These are phyloP conservation scores for Mechanitis messenoides DNA, from an alignment of 2,888 invertebrate genomes.

Conservation along the genomic window DNA sequence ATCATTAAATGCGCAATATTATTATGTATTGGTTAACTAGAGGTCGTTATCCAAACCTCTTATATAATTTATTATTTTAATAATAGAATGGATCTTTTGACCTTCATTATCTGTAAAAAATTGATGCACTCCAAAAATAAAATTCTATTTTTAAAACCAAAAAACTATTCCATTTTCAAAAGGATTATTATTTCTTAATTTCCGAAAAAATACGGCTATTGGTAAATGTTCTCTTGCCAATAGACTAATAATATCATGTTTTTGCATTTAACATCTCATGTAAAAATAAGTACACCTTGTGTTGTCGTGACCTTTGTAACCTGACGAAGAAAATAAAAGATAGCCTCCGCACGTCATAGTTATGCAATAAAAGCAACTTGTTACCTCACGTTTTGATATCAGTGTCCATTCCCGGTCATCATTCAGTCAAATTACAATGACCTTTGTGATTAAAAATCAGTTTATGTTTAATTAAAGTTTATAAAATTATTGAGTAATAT, in stretches of 20 bases:
- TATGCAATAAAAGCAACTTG: conserved; percentile 34
- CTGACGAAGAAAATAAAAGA: conserved; percentile 23
- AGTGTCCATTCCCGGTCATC: conserved; percentile 23
- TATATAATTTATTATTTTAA: neutral
- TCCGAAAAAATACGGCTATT: neutral
- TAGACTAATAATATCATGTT: too few relatives aligned
- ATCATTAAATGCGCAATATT: too few relatives aligned
- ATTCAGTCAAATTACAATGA: conserved; percentile 19
- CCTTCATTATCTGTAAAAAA: conserved; percentile 1
- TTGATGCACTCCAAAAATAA: neutral
- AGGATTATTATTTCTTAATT: neutral
- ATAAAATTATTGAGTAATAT: too few relatives aligned
- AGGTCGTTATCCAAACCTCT: neutral
- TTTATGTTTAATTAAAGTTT: too few relatives aligned
- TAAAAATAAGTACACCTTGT: neutral
- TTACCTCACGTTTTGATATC: conserved; percentile 23
- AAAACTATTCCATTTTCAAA: neutral
- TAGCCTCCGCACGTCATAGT: conserved; percentile 31
- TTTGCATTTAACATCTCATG: neutral
- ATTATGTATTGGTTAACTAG: neutral
- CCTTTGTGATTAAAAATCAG: conserved; percentile 14
- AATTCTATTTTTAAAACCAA: neutral
- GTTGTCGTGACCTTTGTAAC: conserved; percentile 21
- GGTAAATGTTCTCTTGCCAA: neutral
- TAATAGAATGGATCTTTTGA: neutral